These are phyloP conservation scores for Parasteatoda lunata DNA, from an alignment of 2,888 invertebrate species.

Conservation along the genomic window DNA sequence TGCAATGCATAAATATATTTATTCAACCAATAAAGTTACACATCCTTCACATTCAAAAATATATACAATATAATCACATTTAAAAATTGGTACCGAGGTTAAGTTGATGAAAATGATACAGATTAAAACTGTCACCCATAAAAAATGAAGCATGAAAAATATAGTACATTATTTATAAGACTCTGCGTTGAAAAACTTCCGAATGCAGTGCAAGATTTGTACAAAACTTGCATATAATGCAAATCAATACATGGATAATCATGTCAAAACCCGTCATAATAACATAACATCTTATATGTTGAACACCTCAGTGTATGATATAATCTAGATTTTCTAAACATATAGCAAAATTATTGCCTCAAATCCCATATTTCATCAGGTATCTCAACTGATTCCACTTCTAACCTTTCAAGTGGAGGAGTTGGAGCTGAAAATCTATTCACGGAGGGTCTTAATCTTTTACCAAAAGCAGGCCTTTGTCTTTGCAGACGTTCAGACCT, in stretches of 20 bases:
- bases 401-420: slow-evolving; percentile 4
- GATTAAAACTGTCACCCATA: no score
- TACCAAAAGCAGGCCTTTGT: slow-evolving; percentile 39
- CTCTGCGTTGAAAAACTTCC: neutral
- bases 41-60: neutral
- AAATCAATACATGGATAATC: no score
- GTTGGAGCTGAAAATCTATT: slow-evolving; percentile 6
- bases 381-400: slow-evolving; percentile 17
- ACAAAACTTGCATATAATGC: no score
- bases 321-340: neutral
- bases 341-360: neutral
- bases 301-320: neutral
- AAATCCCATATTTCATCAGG: slow-evolving; percentile 58
- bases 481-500: slow-evolving; percentile 15
- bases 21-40: no score
- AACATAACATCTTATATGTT: no score
- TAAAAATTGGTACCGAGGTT: neutral
- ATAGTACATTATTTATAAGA: neutral
- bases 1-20: no score
- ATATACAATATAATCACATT: neutral
- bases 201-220: neutral
- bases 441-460: slow-evolving; percentile 29
- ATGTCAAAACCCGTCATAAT: no score
- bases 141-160: neutral
- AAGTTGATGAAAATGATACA: no score